Evolutionary conservation across 2,113 vertebrate genomes (phyloP), one percentile per base, ranked within the genome.

Genomic region (Fregata magnificens): DNA sequence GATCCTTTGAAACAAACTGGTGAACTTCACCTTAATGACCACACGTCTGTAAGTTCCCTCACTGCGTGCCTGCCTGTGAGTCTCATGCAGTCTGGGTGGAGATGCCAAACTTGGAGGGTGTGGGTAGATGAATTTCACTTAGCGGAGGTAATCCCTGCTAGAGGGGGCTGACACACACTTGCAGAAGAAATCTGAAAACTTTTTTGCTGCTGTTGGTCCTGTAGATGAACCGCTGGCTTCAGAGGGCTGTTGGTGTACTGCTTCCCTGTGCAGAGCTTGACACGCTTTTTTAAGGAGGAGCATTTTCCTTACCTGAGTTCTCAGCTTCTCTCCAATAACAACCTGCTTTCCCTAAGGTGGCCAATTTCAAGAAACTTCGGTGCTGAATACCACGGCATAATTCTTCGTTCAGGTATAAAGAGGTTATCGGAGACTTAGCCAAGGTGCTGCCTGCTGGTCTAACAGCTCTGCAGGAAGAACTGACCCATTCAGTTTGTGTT

Each of bases 51-150:
- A 19, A 14, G 28, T 28, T 67, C 49, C 52, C 34, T 62, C 26
- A 0, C 26, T 11, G 71, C 2, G 1, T 28, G 5, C 26, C 80
- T 73, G 66, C 58, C 40, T 25, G 0, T 0, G 2, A 9, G 29
- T 5, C 52, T 80, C 58, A 14, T n/a, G 52, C n/a, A 38, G 36
- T 32, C 49, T 36, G 32, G 13, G 52, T 70, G 55, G 55, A 58
- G 45, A 7, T 44, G 42, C 36, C 49, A 24, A 5, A 44, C 21
- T 28, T 11, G 11, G 6, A 22, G 42, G 10, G 4, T 38, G 16
- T 24, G 34, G 7, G 5, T 16, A 22, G 59, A 4, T n/a, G 16
- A 26, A 47, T 16, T 28, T 42, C 63, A 26, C 25, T 47, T 20
- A 10, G 15, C 8, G 3, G 26, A 19, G 22, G 5, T 12, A 40